phyloP scores from a whole-genome alignment of 2,888 invertebrate genomes.

The Metallyticus violacea region DNA sequence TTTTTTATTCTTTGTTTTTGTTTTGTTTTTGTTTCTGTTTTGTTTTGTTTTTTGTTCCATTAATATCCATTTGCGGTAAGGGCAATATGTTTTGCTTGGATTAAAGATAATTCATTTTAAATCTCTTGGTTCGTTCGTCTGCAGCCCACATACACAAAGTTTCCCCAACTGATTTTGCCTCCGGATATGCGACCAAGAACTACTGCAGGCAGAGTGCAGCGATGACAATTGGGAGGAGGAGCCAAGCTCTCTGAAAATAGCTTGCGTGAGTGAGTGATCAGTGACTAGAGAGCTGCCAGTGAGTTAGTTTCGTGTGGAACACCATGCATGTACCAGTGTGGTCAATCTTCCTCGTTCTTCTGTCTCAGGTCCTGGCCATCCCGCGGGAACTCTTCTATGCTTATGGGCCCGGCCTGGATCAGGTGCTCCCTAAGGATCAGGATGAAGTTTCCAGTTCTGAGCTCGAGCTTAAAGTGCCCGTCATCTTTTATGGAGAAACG shows the following conservation, averaged over 20 bases:
- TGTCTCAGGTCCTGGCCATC: conserved; percentile 42
- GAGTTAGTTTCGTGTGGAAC: background rate
- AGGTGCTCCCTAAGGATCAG: conserved; percentile 48
- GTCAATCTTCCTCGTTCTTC: background rate
- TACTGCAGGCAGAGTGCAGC: background rate
- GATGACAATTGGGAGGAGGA: background rate
- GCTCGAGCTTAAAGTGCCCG: conserved; percentile 64
- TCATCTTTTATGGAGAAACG: conserved; percentile 73
- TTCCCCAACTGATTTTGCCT: too few species aligned
- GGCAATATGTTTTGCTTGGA: too few species aligned
- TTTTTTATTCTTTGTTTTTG: too few species aligned
- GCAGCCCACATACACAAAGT: too few species aligned
- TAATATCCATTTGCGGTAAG: too few species aligned
- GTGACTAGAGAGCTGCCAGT: background rate
- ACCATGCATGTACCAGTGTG: background rate
- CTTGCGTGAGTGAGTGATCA: background rate
- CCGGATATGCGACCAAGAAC: background rate
- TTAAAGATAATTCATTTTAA: too few species aligned
- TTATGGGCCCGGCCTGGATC: conserved; percentile 56
- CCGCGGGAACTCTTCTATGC: conserved; percentile 60
- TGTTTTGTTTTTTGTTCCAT: too few species aligned
- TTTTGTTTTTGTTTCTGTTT: too few species aligned
- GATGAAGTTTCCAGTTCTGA: conserved; percentile 66
- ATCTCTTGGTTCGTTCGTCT: too few species aligned
- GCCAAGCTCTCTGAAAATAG: background rate